Conservation (phyloP, 2,113 vertebrate genomes). For the Centropus unirufus region DNA sequence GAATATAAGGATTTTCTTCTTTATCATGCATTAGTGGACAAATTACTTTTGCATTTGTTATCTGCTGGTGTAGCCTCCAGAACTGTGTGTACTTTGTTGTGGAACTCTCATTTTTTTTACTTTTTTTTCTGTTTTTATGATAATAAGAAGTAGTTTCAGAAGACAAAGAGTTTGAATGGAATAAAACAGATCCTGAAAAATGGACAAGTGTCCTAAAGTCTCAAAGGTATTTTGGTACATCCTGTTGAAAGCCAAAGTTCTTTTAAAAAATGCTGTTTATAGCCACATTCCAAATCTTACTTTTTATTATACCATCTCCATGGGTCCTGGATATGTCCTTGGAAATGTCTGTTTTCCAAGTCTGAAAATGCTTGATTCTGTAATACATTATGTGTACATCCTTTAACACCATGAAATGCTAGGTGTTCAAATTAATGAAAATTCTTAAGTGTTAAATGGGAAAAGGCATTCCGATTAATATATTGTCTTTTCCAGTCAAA, state of each 20-base stretch:
- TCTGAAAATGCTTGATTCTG: not conserved
- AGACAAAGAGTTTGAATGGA: not conserved
- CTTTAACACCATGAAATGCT: not conserved
- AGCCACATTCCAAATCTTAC: not conserved
- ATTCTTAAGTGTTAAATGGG: not conserved
- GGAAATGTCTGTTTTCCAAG: not conserved
- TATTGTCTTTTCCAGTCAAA: not conserved
- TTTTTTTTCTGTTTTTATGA: not conserved
- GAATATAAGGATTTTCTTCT: not conserved
- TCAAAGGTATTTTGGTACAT: not conserved
- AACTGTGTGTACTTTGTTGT: not conserved
- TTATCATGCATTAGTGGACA: not conserved
- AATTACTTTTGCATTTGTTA: not conserved
- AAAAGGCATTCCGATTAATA: not conserved
- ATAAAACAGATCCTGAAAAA: not conserved
- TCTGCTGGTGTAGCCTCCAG: not conserved
- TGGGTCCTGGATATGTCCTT: not conserved
- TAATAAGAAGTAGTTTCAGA: not conserved
- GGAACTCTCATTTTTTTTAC: not conserved
- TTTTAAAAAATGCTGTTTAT: not conserved
- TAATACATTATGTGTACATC: not conserved
- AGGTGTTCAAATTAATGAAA: not conserved
- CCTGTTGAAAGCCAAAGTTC: not conserved
- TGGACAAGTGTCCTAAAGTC: not conserved
- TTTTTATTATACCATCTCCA: not conserved